phyloP scores from a whole-genome alignment of 2,113 vertebrate genomes.

The Neogale vison region DNA sequence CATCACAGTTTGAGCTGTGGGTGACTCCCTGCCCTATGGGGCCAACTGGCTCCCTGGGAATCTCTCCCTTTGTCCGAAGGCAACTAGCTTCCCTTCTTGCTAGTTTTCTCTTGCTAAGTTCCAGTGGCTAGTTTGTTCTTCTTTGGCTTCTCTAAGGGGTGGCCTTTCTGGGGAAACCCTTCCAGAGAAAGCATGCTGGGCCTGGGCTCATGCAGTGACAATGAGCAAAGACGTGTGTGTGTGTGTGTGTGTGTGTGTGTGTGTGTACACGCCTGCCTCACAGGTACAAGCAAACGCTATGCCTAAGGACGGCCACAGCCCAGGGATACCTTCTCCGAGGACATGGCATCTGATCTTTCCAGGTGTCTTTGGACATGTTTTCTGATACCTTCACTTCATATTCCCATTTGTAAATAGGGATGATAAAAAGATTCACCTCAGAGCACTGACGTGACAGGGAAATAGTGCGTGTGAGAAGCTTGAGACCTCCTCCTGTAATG shows the following conservation, averaged over 20 bases:
- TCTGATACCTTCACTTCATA: not conserved
- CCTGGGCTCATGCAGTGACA: not conserved
- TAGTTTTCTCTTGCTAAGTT: not conserved
- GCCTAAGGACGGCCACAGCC: too few species aligned
- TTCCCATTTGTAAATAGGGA: not conserved
- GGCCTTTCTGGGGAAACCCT: not conserved
- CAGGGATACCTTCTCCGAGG: not conserved
- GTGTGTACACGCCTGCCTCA: not conserved
- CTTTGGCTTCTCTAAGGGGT: not conserved
- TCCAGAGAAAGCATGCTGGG: not conserved
- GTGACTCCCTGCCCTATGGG: not conserved
- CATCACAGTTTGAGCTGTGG: fast-evolving
- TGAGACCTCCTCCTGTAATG: not conserved
- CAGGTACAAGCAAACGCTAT: not conserved
- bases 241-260: too few species aligned
- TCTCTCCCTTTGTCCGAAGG: not conserved
- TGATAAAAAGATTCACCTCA: not conserved
- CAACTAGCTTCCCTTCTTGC: not conserved
- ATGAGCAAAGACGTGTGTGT: not conserved
- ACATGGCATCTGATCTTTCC: not conserved
- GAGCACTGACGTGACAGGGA: not conserved
- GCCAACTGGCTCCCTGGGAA: not conserved
- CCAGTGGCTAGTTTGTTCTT: not conserved
- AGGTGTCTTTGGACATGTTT: not conserved
- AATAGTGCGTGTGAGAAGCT: not conserved